Evolutionary conservation across 2,113 vertebrate species (phyloP).

Genomic region (Microcebus lehilahytsara): DNA sequence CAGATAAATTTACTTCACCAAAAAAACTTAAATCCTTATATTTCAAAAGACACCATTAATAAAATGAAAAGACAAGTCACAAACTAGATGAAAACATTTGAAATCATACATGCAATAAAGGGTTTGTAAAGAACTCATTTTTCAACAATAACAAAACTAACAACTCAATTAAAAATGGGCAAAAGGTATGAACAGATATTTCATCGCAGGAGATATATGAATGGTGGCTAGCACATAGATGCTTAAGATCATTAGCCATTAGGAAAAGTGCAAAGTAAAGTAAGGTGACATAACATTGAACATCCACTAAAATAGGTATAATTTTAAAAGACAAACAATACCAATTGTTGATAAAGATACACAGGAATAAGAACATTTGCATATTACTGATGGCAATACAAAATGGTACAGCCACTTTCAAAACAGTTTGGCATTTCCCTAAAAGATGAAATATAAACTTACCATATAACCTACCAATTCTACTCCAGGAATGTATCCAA

Average conservation of each 20-base stretch:
- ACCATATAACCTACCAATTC: background rate
- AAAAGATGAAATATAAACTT: background rate
- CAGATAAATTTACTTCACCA: background rate
- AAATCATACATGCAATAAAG: background rate
- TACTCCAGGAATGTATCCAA: background rate
- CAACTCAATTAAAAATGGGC: background rate
- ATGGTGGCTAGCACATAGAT: background rate
- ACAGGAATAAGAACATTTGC: background rate
- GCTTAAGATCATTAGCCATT: background rate
- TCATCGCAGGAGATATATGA: background rate
- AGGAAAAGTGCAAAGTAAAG: background rate
- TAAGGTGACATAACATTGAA: no score
- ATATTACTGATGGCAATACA: no score
- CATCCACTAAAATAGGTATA: background rate
- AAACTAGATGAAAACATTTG: background rate
- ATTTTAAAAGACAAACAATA: background rate
- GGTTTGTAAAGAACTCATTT: background rate
- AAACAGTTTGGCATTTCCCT: background rate
- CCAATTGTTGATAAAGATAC: no score
- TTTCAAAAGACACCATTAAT: background rate
- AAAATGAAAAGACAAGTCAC: background rate
- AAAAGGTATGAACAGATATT: background rate
- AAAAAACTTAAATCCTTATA: background rate
- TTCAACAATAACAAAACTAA: background rate
- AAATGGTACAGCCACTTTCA: background rate